These are phyloP conservation scores for Carabus problematicus DNA, from an alignment of 2,888 invertebrate genomes.

Conservation along the genomic window DNA sequence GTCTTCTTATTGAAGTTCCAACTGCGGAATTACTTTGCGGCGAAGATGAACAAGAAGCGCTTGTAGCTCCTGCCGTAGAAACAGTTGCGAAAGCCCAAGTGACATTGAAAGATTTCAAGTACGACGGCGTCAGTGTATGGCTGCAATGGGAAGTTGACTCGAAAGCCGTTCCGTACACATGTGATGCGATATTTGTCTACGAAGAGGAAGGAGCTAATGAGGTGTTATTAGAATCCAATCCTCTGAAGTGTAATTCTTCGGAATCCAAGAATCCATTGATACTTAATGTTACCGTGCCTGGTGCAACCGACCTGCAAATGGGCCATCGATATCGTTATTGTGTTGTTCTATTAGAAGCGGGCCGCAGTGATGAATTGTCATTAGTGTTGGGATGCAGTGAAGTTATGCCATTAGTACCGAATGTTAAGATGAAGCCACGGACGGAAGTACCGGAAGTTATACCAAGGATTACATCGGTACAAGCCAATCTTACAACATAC, in stretches of 20 bases:
- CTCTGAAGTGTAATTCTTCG: conserved; percentile 71
- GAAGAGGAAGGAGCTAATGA: conserved; percentile 70
- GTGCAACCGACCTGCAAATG: conserved; percentile 59
- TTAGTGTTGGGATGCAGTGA: conserved; percentile 73
- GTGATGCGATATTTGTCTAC: conserved; percentile 75
- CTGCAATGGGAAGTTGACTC: conserved; percentile 70
- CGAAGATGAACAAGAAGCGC: conserved; percentile 64
- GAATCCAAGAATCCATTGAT: conserved; percentile 63
- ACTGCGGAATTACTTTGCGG: conserved; percentile 70
- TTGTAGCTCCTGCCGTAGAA: conserved; percentile 57
- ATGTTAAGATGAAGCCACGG: conserved; percentile 52
- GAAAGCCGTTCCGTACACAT: conserved; percentile 69
- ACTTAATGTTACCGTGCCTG: conserved; percentile 61
- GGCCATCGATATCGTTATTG: conserved; percentile 66
- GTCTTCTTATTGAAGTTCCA: conserved; percentile 74
- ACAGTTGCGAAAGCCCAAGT: conserved; percentile 66
- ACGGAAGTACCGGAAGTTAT: conserved; percentile 44
- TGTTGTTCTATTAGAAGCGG: conserved; percentile 69
- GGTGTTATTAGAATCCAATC: conserved; percentile 69
- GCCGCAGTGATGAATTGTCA: conserved; percentile 65
- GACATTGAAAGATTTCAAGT: conserved; percentile 67
- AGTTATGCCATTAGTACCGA: conserved; percentile 61
- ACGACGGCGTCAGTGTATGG: conserved; percentile 63
- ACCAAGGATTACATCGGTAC: conserved; percentile 55
- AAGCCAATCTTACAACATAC: conserved; percentile 55